These are phyloP conservation scores for Zapornia atra DNA, from an alignment of 2,113 vertebrate genomes.

Conservation along the genomic window DNA sequence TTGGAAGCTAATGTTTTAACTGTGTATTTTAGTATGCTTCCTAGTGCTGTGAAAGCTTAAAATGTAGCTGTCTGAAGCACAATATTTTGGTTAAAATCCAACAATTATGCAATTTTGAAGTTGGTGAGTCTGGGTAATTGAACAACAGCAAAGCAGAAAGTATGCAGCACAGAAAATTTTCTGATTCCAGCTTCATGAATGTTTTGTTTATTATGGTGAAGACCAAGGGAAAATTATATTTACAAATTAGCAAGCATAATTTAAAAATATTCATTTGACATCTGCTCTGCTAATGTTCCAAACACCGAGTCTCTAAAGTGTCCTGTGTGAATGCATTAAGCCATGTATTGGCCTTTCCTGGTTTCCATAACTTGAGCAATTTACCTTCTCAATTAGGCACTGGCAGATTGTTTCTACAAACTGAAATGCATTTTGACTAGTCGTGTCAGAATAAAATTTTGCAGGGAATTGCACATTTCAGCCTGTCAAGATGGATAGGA, in stretches of 20 bases:
- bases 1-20: neutral
- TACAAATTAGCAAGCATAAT: constrained; percentile 15
- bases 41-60: neutral
- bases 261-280: constrained; percentile 32
- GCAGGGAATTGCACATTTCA: neutral
- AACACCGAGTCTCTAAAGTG: neutral
- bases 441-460: constrained; percentile 1
- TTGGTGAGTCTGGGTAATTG: neutral
- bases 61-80: neutral
- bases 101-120: neutral
- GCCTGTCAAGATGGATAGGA: neutral
- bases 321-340: neutral
- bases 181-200: neutral
- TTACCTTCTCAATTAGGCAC: neutral
- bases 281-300: constrained; percentile 29
- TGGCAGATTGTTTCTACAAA: constrained; percentile 16
- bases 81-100: neutral
- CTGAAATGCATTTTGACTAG: constrained; percentile 18
- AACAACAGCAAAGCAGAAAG: neutral
- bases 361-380: neutral
- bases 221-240: neutral
- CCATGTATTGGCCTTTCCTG: neutral
- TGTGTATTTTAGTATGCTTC: neutral
- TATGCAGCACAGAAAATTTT: neutral
- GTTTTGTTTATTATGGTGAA: constrained; percentile 5